Conservation (phyloP, 2,113 vertebrate species). For the Ochotona curzoniae region DNA sequence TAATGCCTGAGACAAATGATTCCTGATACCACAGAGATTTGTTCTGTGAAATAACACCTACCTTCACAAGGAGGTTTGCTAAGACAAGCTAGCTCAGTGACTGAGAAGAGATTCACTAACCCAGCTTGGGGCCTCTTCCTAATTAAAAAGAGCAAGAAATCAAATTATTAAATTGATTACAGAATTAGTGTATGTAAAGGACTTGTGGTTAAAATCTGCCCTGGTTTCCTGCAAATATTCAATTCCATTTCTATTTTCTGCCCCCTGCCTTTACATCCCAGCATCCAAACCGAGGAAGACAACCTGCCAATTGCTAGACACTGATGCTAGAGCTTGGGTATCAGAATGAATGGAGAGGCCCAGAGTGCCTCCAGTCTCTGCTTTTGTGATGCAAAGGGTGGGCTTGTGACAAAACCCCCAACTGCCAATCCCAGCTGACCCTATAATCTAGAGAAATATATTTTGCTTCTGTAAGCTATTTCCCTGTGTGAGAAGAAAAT, state of each 20-base stretch:
- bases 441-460: neutral
- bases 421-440: neutral
- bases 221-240: neutral
- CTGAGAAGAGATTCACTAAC: neutral
- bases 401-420: neutral
- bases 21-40: neutral
- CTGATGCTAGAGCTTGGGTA: neutral
- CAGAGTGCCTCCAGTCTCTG: neutral
- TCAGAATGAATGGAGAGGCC: neutral
- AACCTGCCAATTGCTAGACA: neutral
- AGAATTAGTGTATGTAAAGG: neutral
- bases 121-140: neutral
- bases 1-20: neutral
- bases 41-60: neutral
- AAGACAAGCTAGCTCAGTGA: neutral
- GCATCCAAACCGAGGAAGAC: neutral
- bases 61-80: neutral
- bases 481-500: neutral
- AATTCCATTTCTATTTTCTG: neutral
- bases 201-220: neutral
- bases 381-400: neutral
- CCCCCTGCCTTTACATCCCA: neutral
- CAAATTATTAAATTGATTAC: neutral
- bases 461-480: neutral
- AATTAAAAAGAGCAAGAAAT: neutral